Conservation (phyloP, 2,888 invertebrate genomes). For the Platycheirus rosarum region DNA sequence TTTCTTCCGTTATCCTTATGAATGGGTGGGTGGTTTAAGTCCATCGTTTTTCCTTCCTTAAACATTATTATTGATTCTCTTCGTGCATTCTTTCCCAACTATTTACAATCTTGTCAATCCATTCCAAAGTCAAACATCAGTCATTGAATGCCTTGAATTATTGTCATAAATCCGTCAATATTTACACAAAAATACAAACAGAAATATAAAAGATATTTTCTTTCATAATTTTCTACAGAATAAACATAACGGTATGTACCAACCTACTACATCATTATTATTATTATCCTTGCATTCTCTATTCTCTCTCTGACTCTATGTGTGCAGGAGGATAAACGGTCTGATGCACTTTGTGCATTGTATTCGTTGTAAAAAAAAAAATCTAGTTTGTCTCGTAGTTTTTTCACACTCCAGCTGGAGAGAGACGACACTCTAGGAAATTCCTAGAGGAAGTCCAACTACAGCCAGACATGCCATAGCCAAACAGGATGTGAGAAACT, state of each 20-base stretch:
- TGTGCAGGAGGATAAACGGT: slow-evolving; percentile 43
- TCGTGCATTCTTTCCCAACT: too few species aligned
- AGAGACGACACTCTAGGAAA: slow-evolving; percentile 19
- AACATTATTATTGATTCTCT: too few species aligned
- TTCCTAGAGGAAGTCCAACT: slow-evolving; percentile 16
- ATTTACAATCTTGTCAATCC: background rate
- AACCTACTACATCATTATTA: slow-evolving; percentile 65
- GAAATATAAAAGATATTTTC: background rate
- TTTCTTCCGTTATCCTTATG: too few species aligned
- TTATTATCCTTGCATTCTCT: slow-evolving; percentile 55
- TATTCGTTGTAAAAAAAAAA: too few species aligned
- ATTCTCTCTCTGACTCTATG: background rate
- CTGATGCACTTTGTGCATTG: slow-evolving; percentile 62
- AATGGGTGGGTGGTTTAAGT: too few species aligned
- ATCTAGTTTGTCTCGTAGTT: slow-evolving; percentile 23
- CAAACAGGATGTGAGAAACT: slow-evolving; percentile 61
- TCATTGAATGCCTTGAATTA: background rate
- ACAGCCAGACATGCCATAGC: slow-evolving; percentile 12
- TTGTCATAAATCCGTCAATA: background rate
- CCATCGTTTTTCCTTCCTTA: too few species aligned
- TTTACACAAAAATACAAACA: background rate
- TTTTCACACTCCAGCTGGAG: slow-evolving; percentile 40
- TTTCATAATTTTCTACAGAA: slow-evolving; percentile 22
- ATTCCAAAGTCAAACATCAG: slow-evolving; percentile 1
- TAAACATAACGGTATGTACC: slow-evolving; percentile 22